Evolutionary conservation across 2,113 vertebrate genomes (phyloP).

Genomic region (Ursus arctos): DNA sequence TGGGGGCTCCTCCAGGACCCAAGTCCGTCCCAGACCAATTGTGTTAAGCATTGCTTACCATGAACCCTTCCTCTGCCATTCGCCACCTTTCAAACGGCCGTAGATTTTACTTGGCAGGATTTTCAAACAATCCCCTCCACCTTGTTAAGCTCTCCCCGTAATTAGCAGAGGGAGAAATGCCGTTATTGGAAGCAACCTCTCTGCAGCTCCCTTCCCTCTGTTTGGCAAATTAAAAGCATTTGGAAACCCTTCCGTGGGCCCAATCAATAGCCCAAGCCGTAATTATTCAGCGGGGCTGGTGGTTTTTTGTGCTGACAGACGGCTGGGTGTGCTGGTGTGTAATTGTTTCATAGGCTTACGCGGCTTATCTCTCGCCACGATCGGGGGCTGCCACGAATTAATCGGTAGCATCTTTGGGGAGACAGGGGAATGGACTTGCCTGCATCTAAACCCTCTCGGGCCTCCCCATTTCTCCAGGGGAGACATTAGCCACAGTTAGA

Average conservation of each 20-base stretch:
- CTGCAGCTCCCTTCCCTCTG: slow-evolving; percentile 56
- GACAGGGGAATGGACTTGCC: neutral
- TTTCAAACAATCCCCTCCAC: slow-evolving; percentile 9
- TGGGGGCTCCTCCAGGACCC: neutral
- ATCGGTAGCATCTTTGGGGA: neutral
- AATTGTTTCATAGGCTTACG: slow-evolving; percentile 59
- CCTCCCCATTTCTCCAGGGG: neutral
- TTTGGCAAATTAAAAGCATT: slow-evolving; percentile 70
- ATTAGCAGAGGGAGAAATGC: slow-evolving; percentile 37
- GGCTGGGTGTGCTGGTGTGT: slow-evolving; percentile 15
- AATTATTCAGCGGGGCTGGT: neutral
- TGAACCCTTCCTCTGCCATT: neutral
- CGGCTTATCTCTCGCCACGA: neutral
- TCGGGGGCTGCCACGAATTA: neutral
- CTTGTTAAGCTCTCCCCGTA: slow-evolving; percentile 56
- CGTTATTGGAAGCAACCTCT: slow-evolving; percentile 44
- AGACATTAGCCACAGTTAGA: neutral
- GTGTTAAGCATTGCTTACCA: neutral
- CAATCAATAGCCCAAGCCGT: slow-evolving; percentile 27
- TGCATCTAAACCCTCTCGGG: neutral
- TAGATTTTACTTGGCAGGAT: slow-evolving; percentile 27
- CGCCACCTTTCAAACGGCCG: slow-evolving; percentile 42
- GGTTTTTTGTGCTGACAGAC: slow-evolving; percentile 49
- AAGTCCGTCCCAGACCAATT: neutral
- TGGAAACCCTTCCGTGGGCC: slow-evolving; percentile 25